A percentile compares a stretch with the other conserved stretches of the same genome.
Conservation (phyloP, 2,113 vertebrate genomes). For the Trichomycterus rosablanca region DNA sequence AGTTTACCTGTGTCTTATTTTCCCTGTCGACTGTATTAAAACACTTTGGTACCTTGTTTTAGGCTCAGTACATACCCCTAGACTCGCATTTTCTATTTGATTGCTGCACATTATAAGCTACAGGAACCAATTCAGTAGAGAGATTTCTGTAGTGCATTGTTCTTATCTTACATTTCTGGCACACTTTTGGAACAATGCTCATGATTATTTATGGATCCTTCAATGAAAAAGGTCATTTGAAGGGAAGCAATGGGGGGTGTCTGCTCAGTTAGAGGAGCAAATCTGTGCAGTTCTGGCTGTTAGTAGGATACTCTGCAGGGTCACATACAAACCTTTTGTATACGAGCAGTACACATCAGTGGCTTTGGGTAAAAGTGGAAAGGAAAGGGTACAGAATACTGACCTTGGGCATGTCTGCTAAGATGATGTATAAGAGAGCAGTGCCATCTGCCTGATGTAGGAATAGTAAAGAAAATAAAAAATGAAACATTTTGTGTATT, state of each 20-base stretch:
- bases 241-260: not conserved
- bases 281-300: not conserved
- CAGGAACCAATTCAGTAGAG: not conserved
- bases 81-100: too few species aligned
- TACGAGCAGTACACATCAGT: not conserved
- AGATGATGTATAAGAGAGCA: not conserved
- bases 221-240: not conserved
- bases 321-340: not conserved
- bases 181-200: too few species aligned
- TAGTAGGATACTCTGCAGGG: too few species aligned
- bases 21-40: too few species aligned
- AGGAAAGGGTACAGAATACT: slow-evolving; percentile 1
- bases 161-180: not conserved
- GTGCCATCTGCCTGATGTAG: too few species aligned
- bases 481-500: too few species aligned
- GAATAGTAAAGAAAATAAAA: too few species aligned
- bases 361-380: not conserved
- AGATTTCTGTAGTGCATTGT: slow-evolving; percentile 3
- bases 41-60: too few species aligned
- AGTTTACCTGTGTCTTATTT: too few species aligned
- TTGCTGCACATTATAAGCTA: too few species aligned
- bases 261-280: slow-evolving; percentile 1
- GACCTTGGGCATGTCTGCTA: slow-evolving; percentile 9
- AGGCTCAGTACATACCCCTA: too few species aligned
- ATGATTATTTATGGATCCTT: not conserved